These are phyloP conservation scores for Tetragnatha versicolor DNA, from an alignment of 1,140 invertebrate species.

Conservation along the genomic window DNA sequence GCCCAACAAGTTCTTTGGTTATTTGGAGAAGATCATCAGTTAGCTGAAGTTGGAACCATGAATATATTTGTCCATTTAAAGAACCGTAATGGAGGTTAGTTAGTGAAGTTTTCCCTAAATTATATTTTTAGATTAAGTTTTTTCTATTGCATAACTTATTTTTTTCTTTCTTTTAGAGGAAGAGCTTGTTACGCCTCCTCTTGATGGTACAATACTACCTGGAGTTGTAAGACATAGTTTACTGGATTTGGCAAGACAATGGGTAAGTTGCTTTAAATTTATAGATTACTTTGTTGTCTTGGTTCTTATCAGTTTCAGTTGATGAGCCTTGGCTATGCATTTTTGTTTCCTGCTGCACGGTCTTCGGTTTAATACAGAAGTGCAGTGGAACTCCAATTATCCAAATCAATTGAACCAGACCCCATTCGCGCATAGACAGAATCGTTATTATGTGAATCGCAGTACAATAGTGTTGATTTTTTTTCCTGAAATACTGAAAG, in stretches of 20 bases:
- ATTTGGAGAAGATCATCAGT: conserved; percentile 89
- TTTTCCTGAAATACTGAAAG: too few relatives aligned
- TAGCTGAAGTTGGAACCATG: conserved; percentile 99
- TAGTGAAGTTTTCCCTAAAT: conserved; percentile 69
- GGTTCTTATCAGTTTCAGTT: too few relatives aligned
- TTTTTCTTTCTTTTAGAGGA: conserved; percentile 60
- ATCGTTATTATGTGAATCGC: too few relatives aligned
- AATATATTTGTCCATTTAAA: conserved; percentile 92
- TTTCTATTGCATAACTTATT: not conserved
- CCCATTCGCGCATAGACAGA: too few relatives aligned
- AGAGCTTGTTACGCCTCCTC: conserved; percentile 68
- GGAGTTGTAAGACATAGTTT: conserved; percentile 91
- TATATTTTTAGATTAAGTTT: not conserved
- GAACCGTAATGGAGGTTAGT: conserved; percentile 91
- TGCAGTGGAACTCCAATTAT: too few relatives aligned
- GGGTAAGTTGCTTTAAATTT: conserved; percentile 70
- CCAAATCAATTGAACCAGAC: too few relatives aligned
- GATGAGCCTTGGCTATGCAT: too few relatives aligned
- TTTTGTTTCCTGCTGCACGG: too few relatives aligned
- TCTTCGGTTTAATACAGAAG: too few relatives aligned
- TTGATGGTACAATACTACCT: conserved; percentile 79
- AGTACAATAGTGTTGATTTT: too few relatives aligned
- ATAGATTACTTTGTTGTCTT: too few relatives aligned
- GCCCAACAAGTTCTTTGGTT: conserved; percentile 98
- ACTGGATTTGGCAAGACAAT: conserved; percentile 79